phyloP scores from a whole-genome alignment of 1,140 invertebrate species.

The Physella acuta region DNA sequence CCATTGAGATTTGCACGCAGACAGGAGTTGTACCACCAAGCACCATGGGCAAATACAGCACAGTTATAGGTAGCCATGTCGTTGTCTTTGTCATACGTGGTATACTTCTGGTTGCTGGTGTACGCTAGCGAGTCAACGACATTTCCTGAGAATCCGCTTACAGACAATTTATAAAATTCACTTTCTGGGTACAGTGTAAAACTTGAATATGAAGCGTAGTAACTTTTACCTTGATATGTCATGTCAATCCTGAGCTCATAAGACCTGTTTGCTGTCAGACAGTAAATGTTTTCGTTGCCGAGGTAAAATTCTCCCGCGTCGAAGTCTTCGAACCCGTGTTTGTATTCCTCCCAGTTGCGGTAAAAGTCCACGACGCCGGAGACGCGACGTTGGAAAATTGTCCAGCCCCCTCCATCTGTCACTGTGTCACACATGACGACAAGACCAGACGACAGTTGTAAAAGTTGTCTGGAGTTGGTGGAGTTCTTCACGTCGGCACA shows the following conservation, averaged over 20 bases:
- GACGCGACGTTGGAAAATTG: too few species aligned
- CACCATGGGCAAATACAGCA: background rate
- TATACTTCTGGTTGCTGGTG: background rate
- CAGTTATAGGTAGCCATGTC: background rate
- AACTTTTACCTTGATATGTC: background rate
- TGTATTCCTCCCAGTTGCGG: too few species aligned
- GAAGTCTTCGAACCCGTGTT: too few species aligned
- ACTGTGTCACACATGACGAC: too few species aligned
- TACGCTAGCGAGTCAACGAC: background rate
- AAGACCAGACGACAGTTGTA: too few species aligned
- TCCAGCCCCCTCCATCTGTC: too few species aligned
- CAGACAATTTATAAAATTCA: background rate
- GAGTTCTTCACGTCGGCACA: too few species aligned
- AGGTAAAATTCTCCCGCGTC: too few species aligned
- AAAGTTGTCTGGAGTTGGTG: too few species aligned
- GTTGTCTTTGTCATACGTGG: background rate
- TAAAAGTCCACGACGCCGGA: too few species aligned
- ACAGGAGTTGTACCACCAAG: conserved; percentile 1
- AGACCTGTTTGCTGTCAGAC: too few species aligned
- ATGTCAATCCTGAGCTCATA: background rate
- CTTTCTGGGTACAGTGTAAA: background rate
- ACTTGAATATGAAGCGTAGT: background rate
- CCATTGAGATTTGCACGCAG: background rate
- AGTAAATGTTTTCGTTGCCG: too few species aligned
- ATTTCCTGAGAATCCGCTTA: background rate